Evolutionary conservation across 2,888 invertebrate genomes (phyloP), one percentile per base, ranked within the genome.

Genomic region (Chymomyza fuscimana): DNA sequence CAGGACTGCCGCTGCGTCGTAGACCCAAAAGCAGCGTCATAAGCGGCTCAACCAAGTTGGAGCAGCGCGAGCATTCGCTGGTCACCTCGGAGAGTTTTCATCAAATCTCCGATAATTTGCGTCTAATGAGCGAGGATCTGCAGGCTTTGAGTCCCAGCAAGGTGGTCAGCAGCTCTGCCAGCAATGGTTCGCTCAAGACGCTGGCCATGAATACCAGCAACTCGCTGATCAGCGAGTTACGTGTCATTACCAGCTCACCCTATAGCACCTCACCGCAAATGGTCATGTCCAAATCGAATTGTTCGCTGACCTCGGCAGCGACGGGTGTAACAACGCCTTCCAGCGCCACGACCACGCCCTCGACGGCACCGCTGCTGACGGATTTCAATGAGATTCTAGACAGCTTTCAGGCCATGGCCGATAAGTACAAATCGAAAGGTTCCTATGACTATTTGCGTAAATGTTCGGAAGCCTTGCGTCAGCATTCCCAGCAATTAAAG

Each of bases 321-420:
- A 61, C 72, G 22, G 78, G 83, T 4, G 79, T 74, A n/a, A 82
- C 85, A 15, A 79, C 87, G 6, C 80, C 86, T 0, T 86, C 83
- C 54, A 89, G 79, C 60, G 85, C 88, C 58, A 87, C 90, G 19
- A 86, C 87, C 5, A 91, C 90, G 59, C 90, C 90, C 54, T 90
- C 90, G 0, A 90, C 90, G 1, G 88, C 90, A 1, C 89, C 90
- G 0, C 81, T 86, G 54, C 80, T 88, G 70, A 89, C 89, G 22
- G 91, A 92, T 73, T 92, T 91, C 65, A 92, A 92, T 80, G 91
- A 91, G 79, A 92, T 92, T 16, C 70, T 92, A 67, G 92, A 92
- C 67, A 91, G 92, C 71, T 92, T 92, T 72, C 91, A 92, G 73
- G 91, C 90, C 77, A 89, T 92, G 90, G 91, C 91, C 66, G 91